Percentiles rank a stretch among this genome's conserved stretches.
Evolutionary conservation across 1,140 invertebrate species (phyloP).

Genomic region (Apis florea): DNA sequence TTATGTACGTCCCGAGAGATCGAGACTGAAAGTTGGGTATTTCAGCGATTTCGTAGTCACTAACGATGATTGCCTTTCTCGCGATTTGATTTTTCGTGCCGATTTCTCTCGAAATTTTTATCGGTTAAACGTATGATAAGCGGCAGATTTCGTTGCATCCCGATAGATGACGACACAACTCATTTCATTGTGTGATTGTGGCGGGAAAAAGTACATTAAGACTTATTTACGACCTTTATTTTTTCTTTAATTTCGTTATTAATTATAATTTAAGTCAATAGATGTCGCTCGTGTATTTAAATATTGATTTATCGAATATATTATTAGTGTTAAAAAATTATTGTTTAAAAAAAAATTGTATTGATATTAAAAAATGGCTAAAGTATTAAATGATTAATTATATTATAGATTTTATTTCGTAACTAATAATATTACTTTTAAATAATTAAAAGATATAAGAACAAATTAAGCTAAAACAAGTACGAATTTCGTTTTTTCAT

Average conservation of each 20-base stretch:
- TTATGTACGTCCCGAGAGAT: constrained; percentile 3
- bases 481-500: too few species aligned
- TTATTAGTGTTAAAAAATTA: too few species aligned
- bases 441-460: too few species aligned
- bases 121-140: constrained; percentile 15
- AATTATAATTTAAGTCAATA: background rate
- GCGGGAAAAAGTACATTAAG: background rate
- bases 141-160: background rate
- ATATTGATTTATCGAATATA: background rate
- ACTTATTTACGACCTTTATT: background rate
- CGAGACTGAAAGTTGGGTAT: background rate
- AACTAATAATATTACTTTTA: too few species aligned
- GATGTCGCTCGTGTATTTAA: background rate
- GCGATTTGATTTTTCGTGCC: background rate
- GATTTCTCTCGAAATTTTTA: constrained; percentile 24
- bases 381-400: too few species aligned
- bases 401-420: too few species aligned
- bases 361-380: too few species aligned
- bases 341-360: too few species aligned
- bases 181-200: too few species aligned
- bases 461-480: too few species aligned
- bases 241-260: background rate
- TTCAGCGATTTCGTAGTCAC: background rate
- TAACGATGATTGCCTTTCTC: background rate
- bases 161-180: background rate